Conservation (phyloP, 2,888 invertebrate genomes). For the Limnephilus rhombicus region DNA sequence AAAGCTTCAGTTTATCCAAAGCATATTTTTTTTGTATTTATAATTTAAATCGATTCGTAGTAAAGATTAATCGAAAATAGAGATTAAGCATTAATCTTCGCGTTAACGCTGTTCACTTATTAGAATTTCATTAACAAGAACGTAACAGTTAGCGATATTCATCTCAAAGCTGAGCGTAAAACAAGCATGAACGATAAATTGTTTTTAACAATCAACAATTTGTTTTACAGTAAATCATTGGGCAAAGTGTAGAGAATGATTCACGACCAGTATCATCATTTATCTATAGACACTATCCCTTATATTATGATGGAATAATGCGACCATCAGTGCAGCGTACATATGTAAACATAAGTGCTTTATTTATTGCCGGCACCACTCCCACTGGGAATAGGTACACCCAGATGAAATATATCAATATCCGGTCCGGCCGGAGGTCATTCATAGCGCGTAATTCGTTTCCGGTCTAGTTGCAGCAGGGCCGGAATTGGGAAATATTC, state of each 20-base stretch:
- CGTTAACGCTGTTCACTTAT: too few species aligned
- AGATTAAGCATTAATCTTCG: too few species aligned
- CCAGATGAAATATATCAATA: constrained; percentile 66
- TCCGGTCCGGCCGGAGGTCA: constrained; percentile 66
- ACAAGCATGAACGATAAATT: background rate
- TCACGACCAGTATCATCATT: background rate
- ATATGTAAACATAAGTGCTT: constrained; percentile 55
- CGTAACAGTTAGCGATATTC: background rate
- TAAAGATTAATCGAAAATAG: too few species aligned
- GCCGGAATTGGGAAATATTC: background rate
- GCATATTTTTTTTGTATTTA: too few species aligned
- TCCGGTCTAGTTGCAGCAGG: constrained; percentile 71
- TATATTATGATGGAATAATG: background rate
- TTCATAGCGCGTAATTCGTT: constrained; percentile 76
- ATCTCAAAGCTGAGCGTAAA: background rate
- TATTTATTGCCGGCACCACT: constrained; percentile 56
- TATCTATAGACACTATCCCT: background rate
- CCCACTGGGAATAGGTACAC: constrained; percentile 60
- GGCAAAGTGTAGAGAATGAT: background rate
- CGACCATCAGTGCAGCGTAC: background rate
- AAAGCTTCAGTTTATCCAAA: too few species aligned
- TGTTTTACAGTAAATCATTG: background rate
- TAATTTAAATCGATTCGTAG: too few species aligned
- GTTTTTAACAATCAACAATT: background rate
- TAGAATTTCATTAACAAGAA: too few species aligned